These are phyloP conservation scores for Odobenus rosmarus DNA, from an alignment of 2,113 vertebrate genomes.

Conservation along the genomic window DNA sequence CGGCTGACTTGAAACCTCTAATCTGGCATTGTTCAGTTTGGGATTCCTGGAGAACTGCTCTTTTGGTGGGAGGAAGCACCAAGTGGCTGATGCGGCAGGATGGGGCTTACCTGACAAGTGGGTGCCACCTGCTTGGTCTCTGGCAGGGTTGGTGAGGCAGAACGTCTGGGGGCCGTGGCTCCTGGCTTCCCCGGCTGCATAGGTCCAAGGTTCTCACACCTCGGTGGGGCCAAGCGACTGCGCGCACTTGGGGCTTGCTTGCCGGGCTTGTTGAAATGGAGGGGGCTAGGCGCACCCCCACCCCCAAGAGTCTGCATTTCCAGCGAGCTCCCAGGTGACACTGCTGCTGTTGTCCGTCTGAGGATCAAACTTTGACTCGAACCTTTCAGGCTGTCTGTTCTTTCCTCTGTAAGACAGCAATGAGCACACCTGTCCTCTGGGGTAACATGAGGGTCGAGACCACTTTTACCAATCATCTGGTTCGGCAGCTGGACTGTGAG, in stretches of 20 bases:
- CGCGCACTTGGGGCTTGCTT: not conserved
- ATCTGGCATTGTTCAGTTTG: not conserved
- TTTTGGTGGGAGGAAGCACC: not conserved
- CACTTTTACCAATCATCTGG: not conserved
- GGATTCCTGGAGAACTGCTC: not conserved
- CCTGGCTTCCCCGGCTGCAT: not conserved
- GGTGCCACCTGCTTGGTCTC: not conserved
- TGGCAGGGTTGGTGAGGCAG: not conserved
- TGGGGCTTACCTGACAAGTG: not conserved
- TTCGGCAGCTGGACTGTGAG: not conserved
- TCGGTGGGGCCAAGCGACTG: not conserved
- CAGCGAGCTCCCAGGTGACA: not conserved
- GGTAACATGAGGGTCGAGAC: not conserved
- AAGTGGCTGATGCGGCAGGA: not conserved
- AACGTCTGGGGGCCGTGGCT: not conserved
- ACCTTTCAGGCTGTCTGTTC: not conserved
- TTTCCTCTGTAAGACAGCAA: not conserved
- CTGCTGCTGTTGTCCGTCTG: not conserved
- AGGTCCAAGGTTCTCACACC: too few relatives aligned
- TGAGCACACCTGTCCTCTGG: not conserved
- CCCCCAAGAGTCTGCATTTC: not conserved
- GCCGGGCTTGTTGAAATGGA: not conserved
- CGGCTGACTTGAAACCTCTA: constrained; percentile 34
- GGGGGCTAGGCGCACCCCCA: not conserved
- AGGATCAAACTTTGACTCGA: not conserved